Percentiles rank a stretch among this genome's conserved stretches.
phyloP scores from a whole-genome alignment of 2,797 vertebrate species.

The Aplochiton taeniatus region DNA sequence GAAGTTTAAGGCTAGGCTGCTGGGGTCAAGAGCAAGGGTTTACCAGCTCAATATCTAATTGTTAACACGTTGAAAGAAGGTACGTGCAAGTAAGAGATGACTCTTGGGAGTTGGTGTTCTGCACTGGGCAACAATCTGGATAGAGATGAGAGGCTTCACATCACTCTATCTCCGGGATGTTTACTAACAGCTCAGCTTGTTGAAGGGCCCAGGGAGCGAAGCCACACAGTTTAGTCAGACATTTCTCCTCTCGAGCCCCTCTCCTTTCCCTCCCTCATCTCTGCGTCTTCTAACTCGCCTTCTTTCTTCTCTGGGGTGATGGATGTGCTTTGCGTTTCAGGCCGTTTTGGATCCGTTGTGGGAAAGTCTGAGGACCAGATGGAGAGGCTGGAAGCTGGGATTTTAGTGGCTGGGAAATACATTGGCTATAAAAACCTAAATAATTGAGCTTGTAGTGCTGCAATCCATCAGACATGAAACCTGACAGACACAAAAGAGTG shows the following conservation, averaged over 20 bases:
- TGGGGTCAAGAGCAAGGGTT: background rate
- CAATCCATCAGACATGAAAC: slow-evolving; percentile 49
- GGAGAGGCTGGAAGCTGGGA: slow-evolving; percentile 48
- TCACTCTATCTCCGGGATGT: background rate
- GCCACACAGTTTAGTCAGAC: background rate
- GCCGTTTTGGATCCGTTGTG: slow-evolving; percentile 49
- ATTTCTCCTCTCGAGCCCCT: background rate
- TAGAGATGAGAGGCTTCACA: slow-evolving; percentile 17
- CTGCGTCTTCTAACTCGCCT: background rate
- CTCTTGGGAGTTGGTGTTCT: slow-evolving; percentile 14
- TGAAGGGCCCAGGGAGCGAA: slow-evolving; percentile 14
- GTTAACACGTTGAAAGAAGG: slow-evolving; percentile 13
- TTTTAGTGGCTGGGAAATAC: slow-evolving; percentile 62
- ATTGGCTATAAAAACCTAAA: slow-evolving; percentile 56
- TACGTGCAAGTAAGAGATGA: background rate
- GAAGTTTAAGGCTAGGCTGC: no score
- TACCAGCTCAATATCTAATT: slow-evolving; percentile 3
- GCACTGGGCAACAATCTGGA: slow-evolving; percentile 9
- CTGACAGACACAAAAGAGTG: slow-evolving; percentile 26
- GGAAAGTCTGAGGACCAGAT: slow-evolving; percentile 73
- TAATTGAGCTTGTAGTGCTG: slow-evolving; percentile 34
- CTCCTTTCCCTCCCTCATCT: background rate
- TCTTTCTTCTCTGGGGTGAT: slow-evolving; percentile 28
- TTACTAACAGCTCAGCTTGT: slow-evolving; percentile 23
- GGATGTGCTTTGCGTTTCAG: slow-evolving; percentile 46